phyloP scores from a whole-genome alignment of 2,797 vertebrate species.

The Cuculus canorus region DNA sequence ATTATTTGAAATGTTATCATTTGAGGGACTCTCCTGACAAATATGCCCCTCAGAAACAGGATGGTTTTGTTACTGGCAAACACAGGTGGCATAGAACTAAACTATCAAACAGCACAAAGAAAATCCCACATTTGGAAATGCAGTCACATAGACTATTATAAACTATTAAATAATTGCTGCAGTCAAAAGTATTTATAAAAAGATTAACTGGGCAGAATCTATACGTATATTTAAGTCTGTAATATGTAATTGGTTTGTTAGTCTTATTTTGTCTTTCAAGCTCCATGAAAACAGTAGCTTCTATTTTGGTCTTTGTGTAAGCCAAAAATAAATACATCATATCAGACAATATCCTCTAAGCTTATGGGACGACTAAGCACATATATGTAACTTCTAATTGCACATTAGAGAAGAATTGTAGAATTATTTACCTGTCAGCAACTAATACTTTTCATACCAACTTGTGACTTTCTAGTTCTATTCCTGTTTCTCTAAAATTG shows the following conservation, averaged over 20 bases:
- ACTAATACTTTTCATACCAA: not conserved
- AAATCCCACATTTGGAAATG: not conserved
- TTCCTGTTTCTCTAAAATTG: conserved; percentile 21
- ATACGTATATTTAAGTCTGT: not conserved
- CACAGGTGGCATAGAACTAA: not conserved
- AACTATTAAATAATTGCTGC: not conserved
- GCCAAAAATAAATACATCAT: not conserved
- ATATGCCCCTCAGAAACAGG: not conserved
- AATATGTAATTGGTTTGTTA: not conserved
- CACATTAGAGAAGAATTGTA: not conserved
- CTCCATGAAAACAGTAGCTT: not conserved
- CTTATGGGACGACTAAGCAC: not conserved
- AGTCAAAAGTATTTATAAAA: not conserved
- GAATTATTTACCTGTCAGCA: conserved; percentile 29
- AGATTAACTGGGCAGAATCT: not conserved
- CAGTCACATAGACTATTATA: not conserved
- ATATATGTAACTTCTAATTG: not conserved
- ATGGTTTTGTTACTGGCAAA: not conserved
- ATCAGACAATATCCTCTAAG: not conserved
- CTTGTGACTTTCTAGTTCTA: not conserved
- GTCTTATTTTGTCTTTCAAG: not conserved
- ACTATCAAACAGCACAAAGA: not conserved
- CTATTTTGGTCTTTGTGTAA: not conserved
- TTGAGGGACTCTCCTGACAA: not conserved
- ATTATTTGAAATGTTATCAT: not conserved